Percentiles rank a stretch among this genome's conserved stretches.
phyloP scores from a whole-genome alignment of 1,140 invertebrate species.

The Globodera ellingtonae region DNA sequence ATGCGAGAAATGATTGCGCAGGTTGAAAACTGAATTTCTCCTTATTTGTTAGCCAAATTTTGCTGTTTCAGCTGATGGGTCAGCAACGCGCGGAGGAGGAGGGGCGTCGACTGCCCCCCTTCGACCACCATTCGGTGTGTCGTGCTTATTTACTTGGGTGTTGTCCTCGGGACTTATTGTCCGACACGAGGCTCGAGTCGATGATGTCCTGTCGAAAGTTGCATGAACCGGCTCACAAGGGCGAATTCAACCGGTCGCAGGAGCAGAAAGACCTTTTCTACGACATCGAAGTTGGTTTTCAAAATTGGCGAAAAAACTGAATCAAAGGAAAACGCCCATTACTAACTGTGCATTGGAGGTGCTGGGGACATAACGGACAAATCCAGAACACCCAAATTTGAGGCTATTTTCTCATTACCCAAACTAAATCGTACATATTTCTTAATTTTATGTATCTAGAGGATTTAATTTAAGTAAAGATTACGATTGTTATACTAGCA shows the following conservation, averaged over 20 bases:
- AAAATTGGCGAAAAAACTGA: neutral
- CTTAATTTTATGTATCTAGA: no score
- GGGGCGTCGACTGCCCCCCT: conserved; percentile 59
- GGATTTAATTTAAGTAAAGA: no score
- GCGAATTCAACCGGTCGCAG: conserved; percentile 57
- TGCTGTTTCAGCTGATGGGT: conserved; percentile 35
- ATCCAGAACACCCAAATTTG: no score
- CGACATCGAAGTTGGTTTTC: conserved; percentile 55
- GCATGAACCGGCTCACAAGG: conserved; percentile 63
- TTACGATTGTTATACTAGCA: no score
- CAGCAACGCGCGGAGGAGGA: conserved; percentile 56
- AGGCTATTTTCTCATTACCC: no score
- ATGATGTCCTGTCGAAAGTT: conserved; percentile 59
- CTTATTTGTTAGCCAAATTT: conserved; percentile 20
- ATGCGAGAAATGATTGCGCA: conserved; percentile 64
- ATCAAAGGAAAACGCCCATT: neutral
- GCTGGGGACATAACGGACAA: neutral
- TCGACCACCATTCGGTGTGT: conserved; percentile 58
- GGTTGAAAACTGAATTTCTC: conserved; percentile 42
- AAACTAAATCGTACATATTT: no score
- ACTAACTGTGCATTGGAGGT: neutral
- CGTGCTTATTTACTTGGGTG: conserved; percentile 61
- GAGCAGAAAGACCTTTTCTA: conserved; percentile 62
- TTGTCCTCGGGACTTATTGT: conserved; percentile 60
- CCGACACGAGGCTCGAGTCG: conserved; percentile 56